These are phyloP conservation scores for Myotis yumanensis DNA, from an alignment of 2,113 vertebrate species.

Conservation along the genomic window DNA sequence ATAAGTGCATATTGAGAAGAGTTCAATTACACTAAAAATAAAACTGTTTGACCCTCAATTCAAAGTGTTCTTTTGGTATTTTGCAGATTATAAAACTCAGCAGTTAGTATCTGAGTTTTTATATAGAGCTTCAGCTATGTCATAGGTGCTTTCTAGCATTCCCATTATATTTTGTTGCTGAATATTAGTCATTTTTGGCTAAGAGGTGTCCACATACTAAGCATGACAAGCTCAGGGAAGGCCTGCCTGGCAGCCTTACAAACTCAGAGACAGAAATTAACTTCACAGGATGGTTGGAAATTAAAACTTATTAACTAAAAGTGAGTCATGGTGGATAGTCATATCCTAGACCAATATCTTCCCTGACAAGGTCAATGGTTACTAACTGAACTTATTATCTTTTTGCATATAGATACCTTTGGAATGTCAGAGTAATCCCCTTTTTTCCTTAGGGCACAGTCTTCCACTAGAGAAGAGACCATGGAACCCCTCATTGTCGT, in stretches of 20 bases:
- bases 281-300: not conserved
- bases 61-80: not conserved
- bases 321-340: not conserved
- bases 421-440: not conserved
- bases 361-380: not conserved
- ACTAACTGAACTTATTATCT: not conserved
- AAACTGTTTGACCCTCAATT: not conserved
- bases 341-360: not conserved
- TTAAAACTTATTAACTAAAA: not conserved
- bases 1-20: not conserved
- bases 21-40: not conserved
- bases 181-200: not conserved
- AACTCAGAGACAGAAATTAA: not conserved
- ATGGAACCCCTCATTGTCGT: not conserved
- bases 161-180: not conserved
- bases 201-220: not conserved
- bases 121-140: not conserved
- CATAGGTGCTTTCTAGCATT: not conserved
- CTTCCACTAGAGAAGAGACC: not conserved
- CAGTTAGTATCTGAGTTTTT: not conserved
- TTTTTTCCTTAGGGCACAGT: not conserved
- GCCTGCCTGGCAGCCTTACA: not conserved
- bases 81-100: not conserved
- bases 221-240: not conserved
- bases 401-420: not conserved